These are phyloP conservation scores for Clarias platycephalus DNA, from an alignment of 2,797 vertebrate genomes.

Conservation along the genomic window DNA sequence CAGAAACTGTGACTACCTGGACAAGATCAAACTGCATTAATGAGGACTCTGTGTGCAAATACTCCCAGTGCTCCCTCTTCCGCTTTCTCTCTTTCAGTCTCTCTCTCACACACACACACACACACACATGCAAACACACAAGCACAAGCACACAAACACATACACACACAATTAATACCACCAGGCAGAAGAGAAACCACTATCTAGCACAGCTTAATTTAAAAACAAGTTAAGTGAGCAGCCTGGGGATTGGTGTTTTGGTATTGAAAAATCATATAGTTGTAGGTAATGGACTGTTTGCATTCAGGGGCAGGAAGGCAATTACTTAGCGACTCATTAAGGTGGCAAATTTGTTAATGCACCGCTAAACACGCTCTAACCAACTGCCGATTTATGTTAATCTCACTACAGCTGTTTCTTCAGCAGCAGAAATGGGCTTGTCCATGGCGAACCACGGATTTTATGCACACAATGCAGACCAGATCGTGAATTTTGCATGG, in stretches of 20 bases:
- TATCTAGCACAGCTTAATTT: slow-evolving; percentile 47
- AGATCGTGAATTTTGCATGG: slow-evolving; percentile 58
- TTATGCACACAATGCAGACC: slow-evolving; percentile 43
- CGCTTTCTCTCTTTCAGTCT: neutral
- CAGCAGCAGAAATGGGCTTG: slow-evolving; percentile 59
- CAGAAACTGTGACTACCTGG: slow-evolving; percentile 35
- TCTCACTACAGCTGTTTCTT: slow-evolving; percentile 63
- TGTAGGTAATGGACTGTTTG: slow-evolving; percentile 66
- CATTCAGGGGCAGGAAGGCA: slow-evolving; percentile 66
- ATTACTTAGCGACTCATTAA: slow-evolving; percentile 69
- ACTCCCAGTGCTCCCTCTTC: slow-evolving; percentile 21
- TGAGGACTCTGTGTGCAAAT: slow-evolving; percentile 44
- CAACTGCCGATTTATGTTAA: slow-evolving; percentile 66
- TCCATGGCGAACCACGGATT: slow-evolving; percentile 52
- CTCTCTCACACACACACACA: neutral
- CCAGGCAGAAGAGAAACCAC: slow-evolving; percentile 43
- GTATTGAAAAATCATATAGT: slow-evolving; percentile 63
- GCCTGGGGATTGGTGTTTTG: slow-evolving; percentile 59
- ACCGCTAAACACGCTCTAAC: slow-evolving; percentile 66
- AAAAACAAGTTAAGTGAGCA: slow-evolving; percentile 55
- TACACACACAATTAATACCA: slow-evolving; percentile 47
- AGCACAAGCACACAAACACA: slow-evolving; percentile 4
- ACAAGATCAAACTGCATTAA: slow-evolving; percentile 53
- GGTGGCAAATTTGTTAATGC: slow-evolving; percentile 67
- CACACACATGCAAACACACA: neutral